These are phyloP conservation scores for Leucosticte australis DNA, from an alignment of 2,113 vertebrate genomes.

Conservation along the genomic window DNA sequence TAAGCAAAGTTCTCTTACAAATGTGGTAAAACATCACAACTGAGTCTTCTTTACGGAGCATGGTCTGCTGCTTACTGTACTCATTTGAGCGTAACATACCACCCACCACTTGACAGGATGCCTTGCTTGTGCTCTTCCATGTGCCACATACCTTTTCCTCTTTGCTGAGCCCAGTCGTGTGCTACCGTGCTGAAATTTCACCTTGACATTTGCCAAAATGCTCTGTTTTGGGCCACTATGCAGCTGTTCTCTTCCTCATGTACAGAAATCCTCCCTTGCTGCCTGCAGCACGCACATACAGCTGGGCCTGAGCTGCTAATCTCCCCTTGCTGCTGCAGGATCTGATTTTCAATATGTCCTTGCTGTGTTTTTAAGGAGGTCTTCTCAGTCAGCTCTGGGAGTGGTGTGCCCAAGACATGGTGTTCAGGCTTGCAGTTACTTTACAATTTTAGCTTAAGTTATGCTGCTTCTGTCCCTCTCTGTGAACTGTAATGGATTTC, in stretches of 20 bases:
- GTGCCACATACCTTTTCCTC: not conserved
- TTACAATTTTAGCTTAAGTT: not conserved
- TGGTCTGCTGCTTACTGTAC: not conserved
- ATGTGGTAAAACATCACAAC: not conserved
- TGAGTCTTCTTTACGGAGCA: not conserved
- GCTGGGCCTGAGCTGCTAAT: not conserved
- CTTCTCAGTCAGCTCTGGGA: not conserved
- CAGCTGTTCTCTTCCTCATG: not conserved
- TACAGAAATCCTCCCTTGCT: not conserved
- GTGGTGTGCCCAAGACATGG: not conserved
- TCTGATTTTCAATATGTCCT: not conserved
- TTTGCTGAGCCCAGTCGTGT: not conserved
- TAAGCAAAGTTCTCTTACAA: not conserved
- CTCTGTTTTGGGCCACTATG: not conserved
- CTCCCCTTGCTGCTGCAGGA: not conserved
- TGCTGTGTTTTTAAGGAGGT: not conserved
- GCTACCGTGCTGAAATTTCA: not conserved
- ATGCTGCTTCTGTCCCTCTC: not conserved
- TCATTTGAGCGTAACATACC: not conserved
- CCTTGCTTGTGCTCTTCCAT: not conserved
- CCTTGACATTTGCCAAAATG: not conserved
- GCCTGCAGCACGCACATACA: not conserved
- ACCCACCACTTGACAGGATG: not conserved
- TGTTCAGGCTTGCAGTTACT: not conserved
- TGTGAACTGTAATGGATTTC: not conserved